Evolutionary conservation across 35 echinoderm and acorn worm genomes (phyloP).

Genomic region (Acanthaster planci): DNA sequence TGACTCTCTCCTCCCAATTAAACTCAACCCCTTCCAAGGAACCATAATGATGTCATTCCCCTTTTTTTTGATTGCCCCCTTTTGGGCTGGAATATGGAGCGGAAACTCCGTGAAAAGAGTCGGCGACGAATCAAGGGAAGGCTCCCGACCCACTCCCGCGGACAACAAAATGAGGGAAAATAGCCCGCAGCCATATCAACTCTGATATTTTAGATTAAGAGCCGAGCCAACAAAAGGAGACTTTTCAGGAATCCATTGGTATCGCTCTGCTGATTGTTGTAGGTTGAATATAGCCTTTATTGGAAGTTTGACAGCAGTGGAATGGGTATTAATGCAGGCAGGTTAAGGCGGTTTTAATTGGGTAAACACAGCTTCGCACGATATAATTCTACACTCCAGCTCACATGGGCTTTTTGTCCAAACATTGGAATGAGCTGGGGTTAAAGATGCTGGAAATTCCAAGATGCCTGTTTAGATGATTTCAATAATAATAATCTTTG

Average conservation of each 20-base stretch:
- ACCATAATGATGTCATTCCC: slow-evolving; percentile 4
- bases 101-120: not conserved
- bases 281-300: no score
- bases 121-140: slow-evolving; percentile 4
- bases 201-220: slow-evolving; percentile 23
- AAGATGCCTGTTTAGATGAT: no score
- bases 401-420: no score
- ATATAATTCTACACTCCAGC: no score
- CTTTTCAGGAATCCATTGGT: not conserved
- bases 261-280: not conserved
- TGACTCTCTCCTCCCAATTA: not conserved
- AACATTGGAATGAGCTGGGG: no score
- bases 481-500: no score
- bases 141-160: not conserved
- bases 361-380: no score
- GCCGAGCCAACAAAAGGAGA: not conserved
- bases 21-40: slow-evolving; percentile 15
- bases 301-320: no score
- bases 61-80: not conserved
- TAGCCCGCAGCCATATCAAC: slow-evolving; percentile 13
- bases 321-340: no score
- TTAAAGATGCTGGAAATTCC: no score
- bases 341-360: no score
- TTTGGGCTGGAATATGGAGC: not conserved
- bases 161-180: slow-evolving; percentile 1